phyloP scores from a whole-genome alignment of 2,797 vertebrate genomes.

The Valencia hispanica region DNA sequence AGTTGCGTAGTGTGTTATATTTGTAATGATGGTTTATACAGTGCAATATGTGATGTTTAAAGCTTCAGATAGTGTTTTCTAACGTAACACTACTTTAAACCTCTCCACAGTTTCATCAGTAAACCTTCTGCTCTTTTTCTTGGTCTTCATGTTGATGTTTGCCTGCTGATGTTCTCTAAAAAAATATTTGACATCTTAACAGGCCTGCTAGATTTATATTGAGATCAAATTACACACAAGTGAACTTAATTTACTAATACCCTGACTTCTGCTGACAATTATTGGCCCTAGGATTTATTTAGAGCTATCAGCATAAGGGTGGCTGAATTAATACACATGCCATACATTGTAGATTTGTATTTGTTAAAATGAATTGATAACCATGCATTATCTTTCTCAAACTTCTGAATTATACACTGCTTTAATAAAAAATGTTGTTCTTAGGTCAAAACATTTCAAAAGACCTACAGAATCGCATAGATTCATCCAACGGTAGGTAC shows the following conservation, averaged over 20 bases:
- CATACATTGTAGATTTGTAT: background rate
- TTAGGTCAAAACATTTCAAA: slow-evolving; percentile 88
- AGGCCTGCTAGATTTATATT: background rate
- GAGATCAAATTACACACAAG: background rate
- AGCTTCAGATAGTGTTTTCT: too few relatives aligned
- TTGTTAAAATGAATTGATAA: background rate
- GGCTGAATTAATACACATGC: background rate
- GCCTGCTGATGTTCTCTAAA: background rate
- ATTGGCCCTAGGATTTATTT: background rate
- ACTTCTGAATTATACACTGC: background rate
- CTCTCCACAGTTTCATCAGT: too few relatives aligned
- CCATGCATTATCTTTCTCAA: background rate
- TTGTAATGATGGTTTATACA: background rate
- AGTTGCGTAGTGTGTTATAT: background rate
- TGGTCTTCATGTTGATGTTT: too few relatives aligned
- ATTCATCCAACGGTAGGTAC: slow-evolving; percentile 86
- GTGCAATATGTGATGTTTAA: background rate
- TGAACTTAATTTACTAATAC: background rate
- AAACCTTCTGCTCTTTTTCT: too few relatives aligned
- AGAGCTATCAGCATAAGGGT: background rate
- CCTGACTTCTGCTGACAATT: background rate
- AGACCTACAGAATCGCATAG: slow-evolving; percentile 88
- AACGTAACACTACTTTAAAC: too few relatives aligned
- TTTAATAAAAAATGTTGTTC: slow-evolving; percentile 46
- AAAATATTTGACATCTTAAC: background rate